Evolutionary conservation across 2,113 vertebrate genomes (phyloP), one percentile per base, ranked within the genome.

Genomic region (Vulpes ferrilata): DNA sequence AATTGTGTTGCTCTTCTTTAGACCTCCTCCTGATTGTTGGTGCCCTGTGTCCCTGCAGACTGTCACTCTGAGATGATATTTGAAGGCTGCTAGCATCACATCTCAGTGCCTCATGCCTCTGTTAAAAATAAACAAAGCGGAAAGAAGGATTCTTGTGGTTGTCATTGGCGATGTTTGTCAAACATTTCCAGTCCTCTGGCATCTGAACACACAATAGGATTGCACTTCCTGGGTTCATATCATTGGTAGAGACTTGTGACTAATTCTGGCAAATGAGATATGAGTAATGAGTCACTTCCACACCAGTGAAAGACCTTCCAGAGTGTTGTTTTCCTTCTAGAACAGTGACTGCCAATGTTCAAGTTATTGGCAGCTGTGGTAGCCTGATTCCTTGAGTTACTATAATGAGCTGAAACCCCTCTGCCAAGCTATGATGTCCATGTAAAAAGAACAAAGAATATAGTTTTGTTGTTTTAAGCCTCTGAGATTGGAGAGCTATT

Each of bases 1-100:
- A 97, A 96, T 95, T 78, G 95, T 88, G 81, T 92, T 96, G 43
- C 57, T 82, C 27, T n/a, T 88, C 93, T 59, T 71, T 20, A 96
- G 90, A 96, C 85, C 62, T 88, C 84, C 88, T 96, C 88, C 73
- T 96, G 95, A 86, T 96, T 92, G 62, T 20, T 30, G 88, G 57
- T 90, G 89, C 76, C 94, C 94, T 71, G n/a, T 76, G 51, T 93
- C 55, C 80, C 65, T 25, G 48, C 59, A 95, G 73, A 65, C 32
- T 9, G 6, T 76, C 53, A 80, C 51, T 65, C 35, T 23, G 91
- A 92, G 83, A 95, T 51, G 48, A 9, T 43, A 32, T 91, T 71
- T 67, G 79, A 93, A 94, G 65, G 80, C n/a, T 13, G 30, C 30
- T 85, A 57, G 59, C 81, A 59, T 97, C 60, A 43, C 6, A 85